Conservation (phyloP, 1,140 invertebrate species). For the Brachionus koreanus region DNA sequence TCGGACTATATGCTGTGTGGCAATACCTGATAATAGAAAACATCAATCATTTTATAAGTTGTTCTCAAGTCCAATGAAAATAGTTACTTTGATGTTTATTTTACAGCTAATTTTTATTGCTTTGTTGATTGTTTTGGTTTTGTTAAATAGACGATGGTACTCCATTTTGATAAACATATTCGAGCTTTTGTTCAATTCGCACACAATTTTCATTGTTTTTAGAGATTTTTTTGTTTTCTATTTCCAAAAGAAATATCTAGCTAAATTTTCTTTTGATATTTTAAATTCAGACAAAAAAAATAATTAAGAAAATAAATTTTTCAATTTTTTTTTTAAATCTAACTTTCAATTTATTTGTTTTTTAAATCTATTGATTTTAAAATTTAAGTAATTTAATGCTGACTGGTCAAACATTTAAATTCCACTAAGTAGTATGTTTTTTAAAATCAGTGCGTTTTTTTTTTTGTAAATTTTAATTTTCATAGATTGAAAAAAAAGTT, state of each 20-base stretch:
- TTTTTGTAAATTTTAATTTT: too few species aligned
- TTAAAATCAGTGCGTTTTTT: too few species aligned
- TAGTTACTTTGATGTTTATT: neutral
- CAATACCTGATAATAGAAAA: neutral
- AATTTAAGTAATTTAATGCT: too few species aligned
- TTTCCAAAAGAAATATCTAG: conserved; percentile 7
- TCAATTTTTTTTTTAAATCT: neutral
- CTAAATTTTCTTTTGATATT: neutral
- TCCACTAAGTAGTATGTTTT: too few species aligned
- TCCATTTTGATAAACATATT: conserved; percentile 4
- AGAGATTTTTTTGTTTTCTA: conserved; percentile 12
- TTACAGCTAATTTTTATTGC: neutral
- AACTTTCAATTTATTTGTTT: neutral
- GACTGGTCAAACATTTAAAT: too few species aligned
- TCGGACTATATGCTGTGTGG: neutral
- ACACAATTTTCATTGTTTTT: conserved; percentile 33
- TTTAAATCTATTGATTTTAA: too few species aligned
- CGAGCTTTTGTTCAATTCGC: conserved; percentile 16
- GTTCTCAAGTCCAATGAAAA: neutral
- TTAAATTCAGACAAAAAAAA: neutral
- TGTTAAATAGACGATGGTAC: conserved; percentile 19
- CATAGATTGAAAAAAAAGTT: too few species aligned
- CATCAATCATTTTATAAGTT: neutral
- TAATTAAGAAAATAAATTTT: neutral
- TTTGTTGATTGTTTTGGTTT: neutral